Evolutionary conservation across 2,888 invertebrate genomes (phyloP).

Genomic region (Eristalis arbustorum): DNA sequence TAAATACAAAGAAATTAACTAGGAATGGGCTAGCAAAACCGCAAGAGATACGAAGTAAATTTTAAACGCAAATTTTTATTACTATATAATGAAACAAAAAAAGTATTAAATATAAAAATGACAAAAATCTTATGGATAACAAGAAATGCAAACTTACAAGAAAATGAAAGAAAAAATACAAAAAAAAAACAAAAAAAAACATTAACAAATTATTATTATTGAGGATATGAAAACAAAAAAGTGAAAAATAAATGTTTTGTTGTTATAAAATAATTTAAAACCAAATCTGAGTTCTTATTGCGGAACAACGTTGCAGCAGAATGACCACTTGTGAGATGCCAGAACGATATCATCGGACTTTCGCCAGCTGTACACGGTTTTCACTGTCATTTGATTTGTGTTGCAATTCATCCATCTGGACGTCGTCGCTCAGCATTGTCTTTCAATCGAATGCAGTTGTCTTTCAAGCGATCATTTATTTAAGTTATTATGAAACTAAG

Average conservation of each 20-base stretch:
- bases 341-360: neutral
- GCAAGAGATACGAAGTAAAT: slow-evolving; percentile 69
- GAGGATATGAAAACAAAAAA: slow-evolving; percentile 66
- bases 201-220: slow-evolving; percentile 66
- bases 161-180: slow-evolving; percentile 51
- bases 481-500: neutral
- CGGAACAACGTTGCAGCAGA: neutral
- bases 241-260: slow-evolving; percentile 74
- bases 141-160: slow-evolving; percentile 56
- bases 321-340: neutral
- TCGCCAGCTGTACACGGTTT: neutral
- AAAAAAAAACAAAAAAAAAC: slow-evolving; percentile 48
- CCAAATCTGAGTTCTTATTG: slow-evolving; percentile 65
- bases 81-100: slow-evolving; percentile 54
- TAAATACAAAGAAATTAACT: slow-evolving; percentile 66
- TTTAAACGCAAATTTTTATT: slow-evolving; percentile 70
- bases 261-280: slow-evolving; percentile 73
- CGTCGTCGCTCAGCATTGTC: neutral
- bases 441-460: slow-evolving; percentile 19
- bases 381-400: neutral
- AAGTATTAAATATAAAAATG: slow-evolving; percentile 71
- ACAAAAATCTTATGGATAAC: slow-evolving; percentile 61
- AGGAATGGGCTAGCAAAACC: slow-evolving; percentile 71
- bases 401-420: neutral
- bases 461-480: neutral